Base-by-base conservation (phyloP, 1,140 invertebrate species). In the Cataglyphis hispanica region DNA sequence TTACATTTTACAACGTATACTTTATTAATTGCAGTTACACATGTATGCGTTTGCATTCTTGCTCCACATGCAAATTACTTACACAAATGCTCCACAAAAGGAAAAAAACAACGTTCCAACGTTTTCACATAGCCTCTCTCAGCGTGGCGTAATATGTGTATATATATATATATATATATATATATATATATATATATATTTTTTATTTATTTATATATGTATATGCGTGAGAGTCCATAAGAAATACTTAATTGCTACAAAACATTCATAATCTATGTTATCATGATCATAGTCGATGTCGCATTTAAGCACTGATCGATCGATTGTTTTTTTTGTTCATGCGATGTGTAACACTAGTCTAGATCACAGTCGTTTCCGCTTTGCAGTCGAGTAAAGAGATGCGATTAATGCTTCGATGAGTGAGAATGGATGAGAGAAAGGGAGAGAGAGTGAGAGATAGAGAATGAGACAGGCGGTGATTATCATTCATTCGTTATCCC, bases 331-430 rank as follows among this genome's bases (percentile, higher is more conserved):
- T 66, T 78, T 19, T 63, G 34, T 78, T 83, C 58, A 67, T 76
- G 70, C 80, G 85, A 70, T 81, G 70, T 86, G 78, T 86, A 84
- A 84, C 37, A 74, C 78, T 86, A 86, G 46, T 84, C 78, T 86
- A 86, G 78, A 86, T 86, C 85, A 86, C 85, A 86, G 85, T 86
- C 85, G 78, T 84, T 86, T 86, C 78, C 85, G n/a, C 85, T 86
- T 86, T 86, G 77, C 78, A 86, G 85, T 84, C 85, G 69, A 84
- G 27, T 86, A 61, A 86, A 80, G 78, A 83, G 78, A 84, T 86
- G 85, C 78, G 37, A 72, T 72, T 60, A 40, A 83, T 83, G 67
- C 50, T 69, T 37, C 50, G 46, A 80, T 69, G 63, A 80, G 43
- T 69, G 46, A 69, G 22, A 22, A 22, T 80, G 76, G 50, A 80